Conservation (phyloP, 1,140 invertebrate species). For the Diabrotica virgifera region DNA sequence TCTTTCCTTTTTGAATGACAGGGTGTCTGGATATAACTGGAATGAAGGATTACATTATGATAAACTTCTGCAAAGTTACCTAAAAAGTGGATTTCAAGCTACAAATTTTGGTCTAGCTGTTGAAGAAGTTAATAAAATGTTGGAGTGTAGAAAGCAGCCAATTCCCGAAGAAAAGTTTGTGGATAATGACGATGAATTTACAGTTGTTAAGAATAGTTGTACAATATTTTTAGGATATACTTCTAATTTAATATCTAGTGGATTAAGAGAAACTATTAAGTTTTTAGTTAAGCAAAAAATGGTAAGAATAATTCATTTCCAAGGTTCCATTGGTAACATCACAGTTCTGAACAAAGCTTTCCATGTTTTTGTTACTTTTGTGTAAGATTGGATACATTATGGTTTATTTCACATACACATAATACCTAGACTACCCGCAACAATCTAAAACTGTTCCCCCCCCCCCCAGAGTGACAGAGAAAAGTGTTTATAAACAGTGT, state of each 20-base stretch:
- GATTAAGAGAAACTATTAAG: constrained; percentile 85
- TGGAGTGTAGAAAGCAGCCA: constrained; percentile 64
- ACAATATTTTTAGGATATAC: constrained; percentile 98
- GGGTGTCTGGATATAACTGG: constrained; percentile 85
- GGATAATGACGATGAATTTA: constrained; percentile 76
- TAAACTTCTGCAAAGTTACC: constrained; percentile 77
- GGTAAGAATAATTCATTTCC: constrained; percentile 48
- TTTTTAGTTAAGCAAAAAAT: constrained; percentile 89
- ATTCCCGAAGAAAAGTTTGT: constrained; percentile 65
- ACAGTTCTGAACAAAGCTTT: too few relatives aligned
- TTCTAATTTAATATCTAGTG: constrained; percentile 96
- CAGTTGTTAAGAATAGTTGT: constrained; percentile 75
- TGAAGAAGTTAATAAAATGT: constrained; percentile 90
- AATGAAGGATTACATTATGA: constrained; percentile 88
- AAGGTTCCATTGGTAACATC: too few relatives aligned
- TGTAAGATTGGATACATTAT: too few relatives aligned
- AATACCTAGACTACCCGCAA: too few relatives aligned
- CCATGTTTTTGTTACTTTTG: too few relatives aligned
- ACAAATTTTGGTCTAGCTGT: constrained; percentile 91
- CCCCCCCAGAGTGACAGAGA: too few relatives aligned
- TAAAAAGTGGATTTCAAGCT: constrained; percentile 90
- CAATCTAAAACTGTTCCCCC: too few relatives aligned
- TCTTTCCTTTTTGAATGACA: constrained; percentile 42
- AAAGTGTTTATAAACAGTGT: too few relatives aligned
- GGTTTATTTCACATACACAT: too few relatives aligned